Evolutionary conservation across 2,888 invertebrate species (phyloP).

Genomic region (Mythimna ferrago): DNA sequence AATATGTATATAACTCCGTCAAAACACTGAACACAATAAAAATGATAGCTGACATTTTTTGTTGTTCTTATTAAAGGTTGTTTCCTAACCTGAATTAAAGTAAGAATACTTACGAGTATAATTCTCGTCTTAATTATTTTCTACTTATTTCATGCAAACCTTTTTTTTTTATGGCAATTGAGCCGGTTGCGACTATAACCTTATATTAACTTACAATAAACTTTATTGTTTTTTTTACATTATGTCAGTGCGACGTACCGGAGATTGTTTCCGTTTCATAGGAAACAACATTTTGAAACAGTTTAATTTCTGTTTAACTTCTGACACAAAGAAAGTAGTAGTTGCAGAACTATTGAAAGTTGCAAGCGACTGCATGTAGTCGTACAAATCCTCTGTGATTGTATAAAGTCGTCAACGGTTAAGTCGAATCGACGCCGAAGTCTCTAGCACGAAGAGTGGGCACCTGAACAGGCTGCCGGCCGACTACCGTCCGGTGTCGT

Average conservation of each 20-base stretch:
- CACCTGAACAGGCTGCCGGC: constrained; percentile 17
- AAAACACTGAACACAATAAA: too few species aligned
- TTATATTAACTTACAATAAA: too few species aligned
- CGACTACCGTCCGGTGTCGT: constrained; percentile 10
- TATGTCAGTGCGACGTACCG: too few species aligned
- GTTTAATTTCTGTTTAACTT: not conserved
- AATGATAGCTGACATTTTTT: too few species aligned
- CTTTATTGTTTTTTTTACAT: not conserved
- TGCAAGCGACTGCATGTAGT: not conserved
- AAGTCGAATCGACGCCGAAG: constrained; percentile 13
- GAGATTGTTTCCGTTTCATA: not conserved
- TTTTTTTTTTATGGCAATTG: too few species aligned
- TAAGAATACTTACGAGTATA: too few species aligned
- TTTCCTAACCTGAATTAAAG: too few species aligned
- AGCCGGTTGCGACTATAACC: too few species aligned
- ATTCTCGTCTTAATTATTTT: too few species aligned
- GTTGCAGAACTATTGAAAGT: not conserved
- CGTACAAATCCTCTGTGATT: not conserved
- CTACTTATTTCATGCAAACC: too few species aligned
- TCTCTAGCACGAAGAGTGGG: constrained; percentile 16
- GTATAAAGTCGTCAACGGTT: constrained; percentile 12
- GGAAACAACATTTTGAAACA: not conserved
- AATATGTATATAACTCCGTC: not conserved
- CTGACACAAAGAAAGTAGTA: not conserved
- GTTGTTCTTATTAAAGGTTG: too few species aligned